Conservation (phyloP, 2,113 vertebrate species). For the Hydrolagus affinis region DNA sequence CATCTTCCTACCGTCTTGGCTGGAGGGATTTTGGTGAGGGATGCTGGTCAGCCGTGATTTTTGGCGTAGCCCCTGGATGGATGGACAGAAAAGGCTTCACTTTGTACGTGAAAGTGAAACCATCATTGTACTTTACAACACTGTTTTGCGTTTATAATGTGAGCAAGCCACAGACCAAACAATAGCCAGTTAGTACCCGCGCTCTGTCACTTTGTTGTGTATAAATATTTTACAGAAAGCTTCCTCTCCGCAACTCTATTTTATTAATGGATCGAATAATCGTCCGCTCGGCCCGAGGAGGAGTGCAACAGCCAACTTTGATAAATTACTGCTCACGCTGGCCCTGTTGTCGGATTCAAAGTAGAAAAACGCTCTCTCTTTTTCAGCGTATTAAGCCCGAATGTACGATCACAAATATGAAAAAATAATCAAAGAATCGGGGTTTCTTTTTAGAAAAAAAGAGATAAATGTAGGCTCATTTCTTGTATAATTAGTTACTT, state of each 20-base stretch:
- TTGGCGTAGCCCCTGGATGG: not conserved
- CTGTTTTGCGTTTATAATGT: constrained; percentile 1
- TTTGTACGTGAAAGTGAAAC: not conserved
- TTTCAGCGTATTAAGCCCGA: not conserved
- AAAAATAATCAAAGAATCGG: not conserved
- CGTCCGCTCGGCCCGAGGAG: not conserved
- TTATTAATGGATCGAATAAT: constrained; percentile 3
- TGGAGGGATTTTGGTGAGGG: too few species aligned
- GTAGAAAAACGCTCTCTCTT: not conserved
- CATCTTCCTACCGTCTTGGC: too few species aligned
- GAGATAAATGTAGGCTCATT: constrained; percentile 79
- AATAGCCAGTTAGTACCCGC: not conserved
- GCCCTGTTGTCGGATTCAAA: not conserved
- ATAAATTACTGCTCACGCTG: not conserved
- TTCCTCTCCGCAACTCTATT: not conserved
- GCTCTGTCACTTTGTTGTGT: not conserved
- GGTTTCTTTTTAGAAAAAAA: not conserved
- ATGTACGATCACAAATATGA: not conserved
- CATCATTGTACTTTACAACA: not conserved
- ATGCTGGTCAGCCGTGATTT: too few species aligned
- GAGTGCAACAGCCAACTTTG: not conserved
- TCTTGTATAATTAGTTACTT: constrained; percentile 81
- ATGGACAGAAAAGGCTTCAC: too few species aligned
- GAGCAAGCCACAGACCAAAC: not conserved
- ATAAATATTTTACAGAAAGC: not conserved